These are phyloP conservation scores for Teleiodes luculella DNA, from an alignment of 2,888 invertebrate genomes.

Conservation along the genomic window DNA sequence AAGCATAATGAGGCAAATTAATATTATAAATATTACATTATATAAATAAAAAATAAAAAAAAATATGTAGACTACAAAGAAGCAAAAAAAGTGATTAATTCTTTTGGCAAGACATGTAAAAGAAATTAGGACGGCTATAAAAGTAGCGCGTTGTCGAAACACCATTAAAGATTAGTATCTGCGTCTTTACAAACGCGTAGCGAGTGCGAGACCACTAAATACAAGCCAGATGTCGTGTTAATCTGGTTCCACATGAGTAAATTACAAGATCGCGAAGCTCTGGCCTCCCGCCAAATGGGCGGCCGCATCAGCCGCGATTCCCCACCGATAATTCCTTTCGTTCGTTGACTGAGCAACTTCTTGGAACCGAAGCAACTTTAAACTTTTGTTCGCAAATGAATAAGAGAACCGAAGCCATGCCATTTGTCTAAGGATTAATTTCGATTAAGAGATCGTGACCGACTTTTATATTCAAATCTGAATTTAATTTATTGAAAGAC, in stretches of 20 bases:
- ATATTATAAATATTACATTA: too few species aligned
- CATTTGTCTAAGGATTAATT: constrained; percentile 1
- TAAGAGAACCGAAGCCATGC: neutral
- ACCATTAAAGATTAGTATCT: constrained; percentile 8
- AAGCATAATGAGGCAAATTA: too few species aligned
- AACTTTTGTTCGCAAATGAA: constrained; percentile 3
- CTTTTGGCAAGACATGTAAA: neutral
- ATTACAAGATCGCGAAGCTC: constrained; percentile 59
- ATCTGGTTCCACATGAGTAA: constrained; percentile 63
- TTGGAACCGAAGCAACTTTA: neutral
- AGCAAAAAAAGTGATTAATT: neutral
- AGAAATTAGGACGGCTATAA: neutral
- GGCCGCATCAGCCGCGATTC: constrained; percentile 55
- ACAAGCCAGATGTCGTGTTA: constrained; percentile 62
- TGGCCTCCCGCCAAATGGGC: constrained; percentile 63
- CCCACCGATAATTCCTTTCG: constrained; percentile 57
- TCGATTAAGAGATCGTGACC: neutral
- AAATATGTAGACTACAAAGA: neutral
- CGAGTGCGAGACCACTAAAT: constrained; percentile 49
- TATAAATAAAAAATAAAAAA: too few species aligned
- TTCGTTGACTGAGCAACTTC: constrained; percentile 29
- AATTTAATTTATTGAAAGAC: too few species aligned
- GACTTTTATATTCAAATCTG: too few species aligned
- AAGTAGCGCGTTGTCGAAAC: neutral
- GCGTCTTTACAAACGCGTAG: neutral